Evolutionary conservation across 1,140 invertebrate genomes (phyloP), one percentile per base, ranked within the genome.

Genomic region (Gryon sp.): DNA sequence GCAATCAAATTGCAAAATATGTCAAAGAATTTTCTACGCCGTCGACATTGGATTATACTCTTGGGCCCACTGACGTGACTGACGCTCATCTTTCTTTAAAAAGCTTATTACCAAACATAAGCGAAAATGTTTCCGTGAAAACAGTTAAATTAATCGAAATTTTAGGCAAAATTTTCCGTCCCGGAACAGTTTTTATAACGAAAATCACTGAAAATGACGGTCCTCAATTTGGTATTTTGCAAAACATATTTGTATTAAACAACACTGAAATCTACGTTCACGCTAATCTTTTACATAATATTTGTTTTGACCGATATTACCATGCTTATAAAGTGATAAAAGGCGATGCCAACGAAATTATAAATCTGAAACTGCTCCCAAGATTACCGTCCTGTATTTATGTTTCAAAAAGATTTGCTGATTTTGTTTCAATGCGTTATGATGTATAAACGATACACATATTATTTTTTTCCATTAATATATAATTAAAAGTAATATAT

Each of bases 131-230:
- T 2, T 45, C 28, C 4, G 48, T 45, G 5, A n/a, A 20, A 41
- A 53, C 46, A 8, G 30, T 53, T 3, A 65, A 53, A 14, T 48
- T 12, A 22, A 20, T 65, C 2, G 12, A 53, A 36, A 65, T 65
- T 15, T 24, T 65, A 11, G 32, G 43, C 1, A 41, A 65, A 40
- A 22, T 11, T 7, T 53, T 65, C 45, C 20, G 11, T 15, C 11
- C n/a, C n/a, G 36, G 38, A 24, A 65, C 62, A 7, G 22, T 43
- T 32, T 34, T 65, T 20, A 18, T 65, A 18, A 36, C 11, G 1
- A 9, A 12, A 15, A 53, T 65, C 6, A 38, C 11, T 1, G 38
- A 59, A 45, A n/a, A 34, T n/a, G 16, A 26, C 4, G 45, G 36
- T 20, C 46, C 48, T 7, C 36, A 53, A 26, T 65, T 65, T 50